These are phyloP conservation scores for Acanthurus leucopareius DNA, from an alignment of 2,797 vertebrate genomes.

Conservation along the genomic window DNA sequence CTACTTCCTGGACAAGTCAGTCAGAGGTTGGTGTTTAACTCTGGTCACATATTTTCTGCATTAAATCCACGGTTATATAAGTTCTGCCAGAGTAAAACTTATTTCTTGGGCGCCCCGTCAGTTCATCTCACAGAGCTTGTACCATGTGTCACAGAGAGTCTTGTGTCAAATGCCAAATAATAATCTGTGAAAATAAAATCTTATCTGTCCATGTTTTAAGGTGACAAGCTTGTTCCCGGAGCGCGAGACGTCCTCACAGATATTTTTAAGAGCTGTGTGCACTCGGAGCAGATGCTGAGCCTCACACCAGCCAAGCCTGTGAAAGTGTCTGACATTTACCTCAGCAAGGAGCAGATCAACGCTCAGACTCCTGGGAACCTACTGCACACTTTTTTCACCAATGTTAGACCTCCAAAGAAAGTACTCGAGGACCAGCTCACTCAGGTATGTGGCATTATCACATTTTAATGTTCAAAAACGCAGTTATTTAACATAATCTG, in stretches of 20 bases:
- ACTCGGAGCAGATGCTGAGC: slow-evolving; percentile 96
- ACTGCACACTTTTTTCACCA: slow-evolving; percentile 96
- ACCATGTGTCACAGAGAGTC: too few relatives aligned
- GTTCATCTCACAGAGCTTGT: too few relatives aligned
- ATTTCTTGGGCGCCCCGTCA: too few relatives aligned
- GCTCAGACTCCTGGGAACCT: slow-evolving; percentile 96
- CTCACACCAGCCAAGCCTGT: slow-evolving; percentile 93
- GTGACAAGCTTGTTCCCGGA: slow-evolving; percentile 93
- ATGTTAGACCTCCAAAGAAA: slow-evolving; percentile 96
- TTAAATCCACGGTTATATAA: neutral
- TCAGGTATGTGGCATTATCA: slow-evolving; percentile 85
- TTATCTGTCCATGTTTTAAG: slow-evolving; percentile 73
- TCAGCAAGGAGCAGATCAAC: slow-evolving; percentile 99
- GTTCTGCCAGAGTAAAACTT: neutral
- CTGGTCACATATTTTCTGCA: slow-evolving; percentile 12
- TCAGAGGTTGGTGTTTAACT: slow-evolving; percentile 88
- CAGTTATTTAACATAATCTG: neutral
- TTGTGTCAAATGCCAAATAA: too few relatives aligned
- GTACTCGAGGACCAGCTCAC: slow-evolving; percentile 97
- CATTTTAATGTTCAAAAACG: neutral
- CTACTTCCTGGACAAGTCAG: slow-evolving; percentile 95
- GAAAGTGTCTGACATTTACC: slow-evolving; percentile 96
- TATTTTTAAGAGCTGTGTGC: slow-evolving; percentile 96
- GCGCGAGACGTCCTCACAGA: slow-evolving; percentile 95
- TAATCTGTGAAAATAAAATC: neutral